phyloP scores from a whole-genome alignment of 1,140 invertebrate genomes.

The Atta cephalotes region DNA sequence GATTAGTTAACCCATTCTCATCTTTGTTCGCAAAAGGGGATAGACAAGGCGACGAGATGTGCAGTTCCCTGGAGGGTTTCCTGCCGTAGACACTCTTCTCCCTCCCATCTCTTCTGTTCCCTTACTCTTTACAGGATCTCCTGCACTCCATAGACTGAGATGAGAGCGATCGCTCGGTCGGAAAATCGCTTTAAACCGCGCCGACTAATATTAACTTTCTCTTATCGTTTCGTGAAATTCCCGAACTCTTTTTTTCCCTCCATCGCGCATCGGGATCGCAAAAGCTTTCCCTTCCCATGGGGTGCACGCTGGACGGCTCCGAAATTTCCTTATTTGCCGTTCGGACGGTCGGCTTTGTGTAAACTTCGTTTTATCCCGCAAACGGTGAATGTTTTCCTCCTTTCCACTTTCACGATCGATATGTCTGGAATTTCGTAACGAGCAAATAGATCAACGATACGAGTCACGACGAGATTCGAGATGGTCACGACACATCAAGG shows the following conservation, averaged over 20 bases:
- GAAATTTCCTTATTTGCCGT: slow-evolving; percentile 64
- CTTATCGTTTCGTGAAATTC: slow-evolving; percentile 75
- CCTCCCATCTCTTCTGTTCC: slow-evolving; percentile 28
- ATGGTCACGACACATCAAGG: slow-evolving; percentile 27
- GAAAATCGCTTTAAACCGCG: slow-evolving; percentile 81
- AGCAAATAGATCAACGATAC: slow-evolving; percentile 1
- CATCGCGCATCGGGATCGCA: slow-evolving; percentile 50
- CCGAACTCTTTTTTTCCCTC: slow-evolving; percentile 68
- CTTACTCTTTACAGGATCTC: slow-evolving; percentile 37
- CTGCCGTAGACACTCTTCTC: slow-evolving; percentile 45
- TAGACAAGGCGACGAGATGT: slow-evolving; percentile 55
- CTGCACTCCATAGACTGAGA: slow-evolving; percentile 67
- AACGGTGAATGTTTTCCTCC: slow-evolving; percentile 52
- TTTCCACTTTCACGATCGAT: slow-evolving; percentile 25
- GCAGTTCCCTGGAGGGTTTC: slow-evolving; percentile 45
- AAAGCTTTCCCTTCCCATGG: slow-evolving; percentile 47
- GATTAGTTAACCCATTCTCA: slow-evolving; percentile 62
- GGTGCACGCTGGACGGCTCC: slow-evolving; percentile 4
- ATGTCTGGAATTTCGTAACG: slow-evolving; percentile 46
- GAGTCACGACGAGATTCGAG: neutral
- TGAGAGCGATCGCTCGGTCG: slow-evolving; percentile 72
- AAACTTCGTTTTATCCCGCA: slow-evolving; percentile 61
- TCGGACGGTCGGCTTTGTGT: slow-evolving; percentile 54
- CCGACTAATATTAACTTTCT: slow-evolving; percentile 81
- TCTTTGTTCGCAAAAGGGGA: slow-evolving; percentile 67